Evolutionary conservation across 2,888 invertebrate genomes (phyloP), one percentile per base, ranked within the genome.

Genomic region (Thereva nobilitata): DNA sequence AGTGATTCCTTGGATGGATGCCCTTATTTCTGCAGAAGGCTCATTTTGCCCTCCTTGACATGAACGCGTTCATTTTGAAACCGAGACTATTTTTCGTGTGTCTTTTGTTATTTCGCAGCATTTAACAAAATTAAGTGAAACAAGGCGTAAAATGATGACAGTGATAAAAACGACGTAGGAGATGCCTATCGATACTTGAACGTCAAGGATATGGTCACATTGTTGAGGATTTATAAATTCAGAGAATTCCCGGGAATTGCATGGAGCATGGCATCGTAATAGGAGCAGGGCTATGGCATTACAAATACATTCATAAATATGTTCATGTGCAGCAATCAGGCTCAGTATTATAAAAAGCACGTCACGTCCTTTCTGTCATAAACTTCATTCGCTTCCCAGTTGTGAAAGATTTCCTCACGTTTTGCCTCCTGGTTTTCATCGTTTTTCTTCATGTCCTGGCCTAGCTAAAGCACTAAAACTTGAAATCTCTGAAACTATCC

Each of bases 401-500:
- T 41, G 23, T 42, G 61, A 41, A 6, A 47, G 12, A 61, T 61
- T 61, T 61, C 49, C 50, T 61, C 61, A 61, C 61, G 61, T 61
- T 50, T 41, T 40, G 50, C 41, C 50, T 38, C 23, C 40, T 41
- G 38, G 50, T 61, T 61, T 61, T 37, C 45, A 45, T 37, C 41
- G 40, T 49, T 10, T 59, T 47, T 35, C 40, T 35, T 41, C 41
- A 41, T 37, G 49, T 9, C 35, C 41, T 42, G 49, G 34, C 41
- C 61, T 23, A 4, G 1, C 34, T 34, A 10, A 50, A 50, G 47
- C 50, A 61, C 61, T 61, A 61, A 61, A 61, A 61, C 61, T 61
- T 61, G 45, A 61, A 61, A 61, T 61, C 61, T 61, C 61, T 61
- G 41, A 9, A 61, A 61, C 61, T 61, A 61, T 61, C 61, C 61